Base-by-base conservation (phyloP, 2,797 vertebrate genomes). In the Mormyrus proboscirostris region DNA sequence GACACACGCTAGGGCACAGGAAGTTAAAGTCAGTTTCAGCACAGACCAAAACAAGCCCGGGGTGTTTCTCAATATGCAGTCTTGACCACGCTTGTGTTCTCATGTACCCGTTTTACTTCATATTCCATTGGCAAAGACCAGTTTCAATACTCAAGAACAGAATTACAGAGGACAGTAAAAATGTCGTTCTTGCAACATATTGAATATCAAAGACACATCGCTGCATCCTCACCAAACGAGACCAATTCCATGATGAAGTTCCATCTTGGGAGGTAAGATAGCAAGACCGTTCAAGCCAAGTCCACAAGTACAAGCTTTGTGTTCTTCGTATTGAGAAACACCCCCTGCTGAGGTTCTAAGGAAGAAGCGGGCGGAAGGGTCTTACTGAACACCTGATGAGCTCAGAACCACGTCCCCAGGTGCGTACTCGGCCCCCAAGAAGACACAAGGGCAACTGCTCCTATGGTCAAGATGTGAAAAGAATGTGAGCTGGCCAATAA, bases 371-470 rank as follows among this genome's bases (percentile, higher is more conserved):
- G 65, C 19, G 19, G 41, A 82, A 12, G 84, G 49, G 50, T 90
- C 98, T 98, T 96, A 99, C 98, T 98, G 98, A 95, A 96, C 97
- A 91, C 98, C 98, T 93, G 98, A 96, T 91, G 98, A 97, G 0
- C 96, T 98, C 94, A 99, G 93, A 91, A 98, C 92, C 59, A 96
- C 96, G 92, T 99, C 97, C 92, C 98, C 98, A 0, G 98, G 96
- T 1, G 96, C 95, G 89, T 98, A 98, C 89, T 98, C 96, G 55
- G 95, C 94, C 91, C 98, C 98, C 53, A 97, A 96, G 93, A 98
- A 97, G 91, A 97, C 97, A 93, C 98, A 99, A 0, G 98, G 97
- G 89, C 98, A 99, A 91, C 97, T 95, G 62, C 92, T 97, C 95
- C 98, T 99, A 92, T 73, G 87, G 7, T 92, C 90, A 8, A 88